Evolutionary conservation across 1,140 invertebrate genomes (phyloP).

Genomic region (Hyposmocoma kahamanoa): DNA sequence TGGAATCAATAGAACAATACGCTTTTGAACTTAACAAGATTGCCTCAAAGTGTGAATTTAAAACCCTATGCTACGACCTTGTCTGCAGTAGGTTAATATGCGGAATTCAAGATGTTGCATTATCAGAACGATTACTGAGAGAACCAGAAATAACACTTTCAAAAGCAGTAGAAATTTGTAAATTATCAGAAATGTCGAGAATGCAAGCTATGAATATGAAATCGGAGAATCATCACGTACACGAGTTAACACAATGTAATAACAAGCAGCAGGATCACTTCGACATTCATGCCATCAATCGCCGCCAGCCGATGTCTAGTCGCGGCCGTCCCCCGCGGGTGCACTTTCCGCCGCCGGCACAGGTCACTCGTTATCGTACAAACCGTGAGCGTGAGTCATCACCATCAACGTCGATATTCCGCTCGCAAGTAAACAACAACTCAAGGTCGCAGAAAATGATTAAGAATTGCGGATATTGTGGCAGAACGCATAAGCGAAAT

Average conservation of each 20-base stretch:
- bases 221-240: not conserved
- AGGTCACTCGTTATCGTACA: too few species aligned
- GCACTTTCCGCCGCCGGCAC: not conserved
- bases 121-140: constrained; percentile 4
- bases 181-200: constrained; percentile 7
- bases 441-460: too few species aligned
- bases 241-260: not conserved
- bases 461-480: constrained; percentile 2
- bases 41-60: constrained; percentile 20
- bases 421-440: too few species aligned
- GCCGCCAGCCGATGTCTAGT: not conserved
- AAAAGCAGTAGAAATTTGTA: constrained; percentile 11
- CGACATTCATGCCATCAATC: not conserved
- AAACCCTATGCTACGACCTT: constrained; percentile 12
- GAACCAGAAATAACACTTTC: constrained; percentile 6
- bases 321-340: not conserved
- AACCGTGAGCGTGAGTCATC: too few species aligned
- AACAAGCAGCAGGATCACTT: not conserved
- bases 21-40: constrained; percentile 19
- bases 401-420: too few species aligned
- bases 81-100: constrained; percentile 17
- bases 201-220: constrained; percentile 7
- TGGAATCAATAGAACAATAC: constrained; percentile 18
- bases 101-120: constrained; percentile 3
- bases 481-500: not conserved